Evolutionary conservation across 2,113 vertebrate genomes (phyloP), one percentile per base, ranked within the genome.

Genomic region (Himantopus leucocephalus): DNA sequence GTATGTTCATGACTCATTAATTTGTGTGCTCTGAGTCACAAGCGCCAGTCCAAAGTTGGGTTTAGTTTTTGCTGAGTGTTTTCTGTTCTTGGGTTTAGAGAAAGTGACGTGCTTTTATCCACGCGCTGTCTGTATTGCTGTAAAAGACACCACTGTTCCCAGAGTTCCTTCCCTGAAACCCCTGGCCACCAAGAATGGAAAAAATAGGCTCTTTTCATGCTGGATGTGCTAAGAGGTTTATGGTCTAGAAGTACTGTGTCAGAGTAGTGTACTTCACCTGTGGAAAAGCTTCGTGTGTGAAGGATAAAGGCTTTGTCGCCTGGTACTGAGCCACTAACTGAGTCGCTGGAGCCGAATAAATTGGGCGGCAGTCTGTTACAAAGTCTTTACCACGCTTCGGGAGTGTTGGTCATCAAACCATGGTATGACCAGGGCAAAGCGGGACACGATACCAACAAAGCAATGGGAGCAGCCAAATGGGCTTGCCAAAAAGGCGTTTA

Each of bases 371-470:
- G 50, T 30, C 26, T 55, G 2, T 6, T 4, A 56, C 7, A 17
- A 34, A 17, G 21, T 13, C 41, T 48, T 78, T 34, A 3, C 21
- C 11, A 6, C 2, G 1, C 37, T 80, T 39, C 27, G n/a, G 71
- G n/a, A 47, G 14, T 24, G 12, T 22, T 77, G 27, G 35, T 60
- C 29, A 27, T 12, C 37, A 43, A 62, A 55, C 66, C 30, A 6
- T 45, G 24, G 39, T 17, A 3, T 50, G 48, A 14, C 16, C 3
- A 1, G 30, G 39, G 52, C 52, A 52, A 52, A 14, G 21, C 29
- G 35, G 21, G 13, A 71, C 3, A 9, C 0, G 3, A 24, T 52
- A 35, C 34, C 35, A 19, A 2, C 6, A 29, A 5, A 66, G 32
- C 15, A 60, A 17, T 12, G 5, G 23, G 16, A 53, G 34, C 29